Base-by-base conservation (phyloP, 2,113 vertebrate genomes). In the Cyanoramphus novaezelandiae region DNA sequence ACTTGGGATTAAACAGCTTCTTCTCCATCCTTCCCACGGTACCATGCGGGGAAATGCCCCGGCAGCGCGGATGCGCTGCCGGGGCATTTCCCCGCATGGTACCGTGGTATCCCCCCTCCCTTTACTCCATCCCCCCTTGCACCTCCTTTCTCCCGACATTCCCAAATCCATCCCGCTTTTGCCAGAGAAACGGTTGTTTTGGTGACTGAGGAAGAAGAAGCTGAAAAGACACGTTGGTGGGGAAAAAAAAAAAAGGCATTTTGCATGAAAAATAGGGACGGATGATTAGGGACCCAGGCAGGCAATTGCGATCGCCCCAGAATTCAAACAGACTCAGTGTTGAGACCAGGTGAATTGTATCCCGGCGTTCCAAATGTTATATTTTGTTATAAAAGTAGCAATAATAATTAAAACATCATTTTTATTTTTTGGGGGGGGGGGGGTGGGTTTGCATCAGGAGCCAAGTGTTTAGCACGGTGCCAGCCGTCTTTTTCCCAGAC, bases 211-310 rank as follows among this genome's bases (percentile, higher is more conserved):
- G 25, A 47, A 50, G 57, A 82, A 74, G 28, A 83, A 95, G 95
- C 92, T 92, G 90, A 90, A 95, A 93, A 92, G 93, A 87, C 86
- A 43, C 72, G 94, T 82, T 94, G 82, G 85, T 95, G 75, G 93
- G 75, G 93, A 6, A 28, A 23, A n/a, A 23, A n/a, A 59, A 23
- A 59, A 97, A 87, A 88, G 83, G 92, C 96, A 97, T 97, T 98
- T 98, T 97, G 97, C 97, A 89, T 98, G 98, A 97, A 98, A 98
- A 98, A 98, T 92, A 97, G 93, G 94, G 95, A 97, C 81, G 93
- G 95, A 95, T 97, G 97, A 97, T 98, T 95, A 96, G 97, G 97
- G 93, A 96, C 75, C 92, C 86, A 87, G 95, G 95, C 96, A 97
- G 93, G 95, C 97, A 96, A 96, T 97, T 97, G 83, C 95, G 97